phyloP scores from a whole-genome alignment of 2,113 vertebrate genomes.

The Prunella fulvescens region DNA sequence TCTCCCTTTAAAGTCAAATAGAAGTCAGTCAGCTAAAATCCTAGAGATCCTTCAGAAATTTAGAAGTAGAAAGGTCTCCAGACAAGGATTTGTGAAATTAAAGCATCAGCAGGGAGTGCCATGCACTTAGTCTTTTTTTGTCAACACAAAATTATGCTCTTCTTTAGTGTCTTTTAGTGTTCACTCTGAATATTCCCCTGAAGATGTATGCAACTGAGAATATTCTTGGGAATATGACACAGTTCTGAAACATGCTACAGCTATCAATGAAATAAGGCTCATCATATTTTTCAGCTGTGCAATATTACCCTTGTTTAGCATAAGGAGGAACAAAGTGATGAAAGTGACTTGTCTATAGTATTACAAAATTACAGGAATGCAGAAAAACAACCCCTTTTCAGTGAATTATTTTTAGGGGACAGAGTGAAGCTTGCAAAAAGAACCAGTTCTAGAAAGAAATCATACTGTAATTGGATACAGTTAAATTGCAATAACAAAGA shows the following conservation, averaged over 20 bases:
- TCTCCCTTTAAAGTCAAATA: constrained; percentile 44
- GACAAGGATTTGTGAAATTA: constrained; percentile 27
- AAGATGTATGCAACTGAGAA: not conserved
- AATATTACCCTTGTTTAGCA: not conserved
- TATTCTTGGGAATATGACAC: not conserved
- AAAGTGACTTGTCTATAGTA: not conserved
- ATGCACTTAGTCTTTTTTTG: not conserved
- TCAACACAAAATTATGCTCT: not conserved
- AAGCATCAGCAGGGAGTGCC: not conserved
- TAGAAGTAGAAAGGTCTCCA: not conserved
- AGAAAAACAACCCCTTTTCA: not conserved
- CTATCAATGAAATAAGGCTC: not conserved
- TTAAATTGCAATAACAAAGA: not conserved
- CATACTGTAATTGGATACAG: not conserved
- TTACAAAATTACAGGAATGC: not conserved
- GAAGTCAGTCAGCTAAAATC: constrained; percentile 37
- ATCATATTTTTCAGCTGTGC: not conserved
- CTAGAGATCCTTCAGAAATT: constrained; percentile 3
- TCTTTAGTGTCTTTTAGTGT: not conserved
- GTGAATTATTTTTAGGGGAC: not conserved
- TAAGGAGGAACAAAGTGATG: not conserved
- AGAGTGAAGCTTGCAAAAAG: not conserved
- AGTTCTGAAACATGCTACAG: not conserved
- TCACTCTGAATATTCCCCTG: not conserved
- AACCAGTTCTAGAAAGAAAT: not conserved